Evolutionary conservation across 2,797 vertebrate species (phyloP), one percentile per base, ranked within the genome.

Genomic region (Siniperca scherzeri): DNA sequence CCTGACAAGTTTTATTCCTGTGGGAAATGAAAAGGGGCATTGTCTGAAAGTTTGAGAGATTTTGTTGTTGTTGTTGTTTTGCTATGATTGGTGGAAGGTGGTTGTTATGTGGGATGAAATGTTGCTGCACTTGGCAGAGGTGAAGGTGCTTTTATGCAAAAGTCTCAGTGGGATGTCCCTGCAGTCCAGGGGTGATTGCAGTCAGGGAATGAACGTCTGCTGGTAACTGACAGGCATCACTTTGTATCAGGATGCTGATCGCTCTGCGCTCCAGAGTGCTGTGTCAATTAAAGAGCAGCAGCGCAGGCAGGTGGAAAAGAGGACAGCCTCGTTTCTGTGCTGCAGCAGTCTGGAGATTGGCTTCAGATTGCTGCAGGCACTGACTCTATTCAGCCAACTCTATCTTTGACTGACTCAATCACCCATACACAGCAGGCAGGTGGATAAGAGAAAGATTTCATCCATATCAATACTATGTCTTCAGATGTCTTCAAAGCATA

Each of bases 221-320:
- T n/a, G 50, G 57, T 90, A 89, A 93, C 88, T 91, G 91, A 92
- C 92, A 91, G 88, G 65, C 83, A 78, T 93, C 90, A 71, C 86
- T 88, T 93, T 85, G 70, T 78, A 90, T 94, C 84, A 84, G 89
- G 78, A 73, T 77, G 85, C 88, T 81, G 88, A 91, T 94, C 88
- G 30, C 78, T 88, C 88, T 48, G 83, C 46, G 70, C 91, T 83
- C 74, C 83, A 52, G 48, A 89, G 83, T 77, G 71, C 82, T 52
- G 80, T 86, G 85, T 90, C 92, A 91, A 91, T 93, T 92, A 93
- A 88, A 78, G 75, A 78, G 87, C 61, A 80, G 83, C 76, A 78
- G 87, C 69, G 30, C 67, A 68, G 62, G 80, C 80, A 73, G 85
- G 86, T 79, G 82, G 87, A 87, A 83, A 80, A 75, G 87, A 92